Base-by-base conservation (phyloP, 2,888 invertebrate genomes). In the Drosophila koepferae region DNA sequence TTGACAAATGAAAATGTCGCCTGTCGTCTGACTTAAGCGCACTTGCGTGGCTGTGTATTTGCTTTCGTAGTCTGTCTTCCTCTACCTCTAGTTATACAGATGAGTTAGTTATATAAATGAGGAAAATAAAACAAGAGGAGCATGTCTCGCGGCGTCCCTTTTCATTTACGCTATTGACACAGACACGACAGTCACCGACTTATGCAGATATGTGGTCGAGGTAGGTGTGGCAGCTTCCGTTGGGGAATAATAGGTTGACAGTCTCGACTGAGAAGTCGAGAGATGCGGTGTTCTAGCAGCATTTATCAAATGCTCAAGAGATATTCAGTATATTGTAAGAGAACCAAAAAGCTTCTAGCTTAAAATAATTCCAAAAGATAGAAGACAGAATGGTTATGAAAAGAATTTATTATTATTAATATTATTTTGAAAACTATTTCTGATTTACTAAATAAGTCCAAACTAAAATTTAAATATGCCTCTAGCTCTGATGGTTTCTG, bases 1-100 rank as follows among this genome's bases (percentile, higher is more conserved):
- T 23, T 72, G 68, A 69, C 61, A 76, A 76, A 76, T 73, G 73
- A 77, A 77, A 62, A 60, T 66, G 58, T 59, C 46, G 74, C 20
- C 60, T 54, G 60, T 54, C 59, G 59, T 58, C 59, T 10, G 74
- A 64, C 80, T 82, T 70, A 70, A 54, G 53, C 36, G 49, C 36
- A 61, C 67, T 67, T 53, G 40, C 40, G 18, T 31, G n/a, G 9
- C 43, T 59, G 46, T 56, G 49, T 67, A 54, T 41, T 61, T 69
- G 56, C 61, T n/a, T 58, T 56, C 53, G 18, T 10, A 6, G 31
- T 3, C 18, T 36, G 40, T 49, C 20, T 14, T 36, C 16, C 3
- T n/a, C 18, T 41, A 14, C 2, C 28, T 51, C 28, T 20, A 51
- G 55, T 28, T 66, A 34, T 16, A 74, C 49, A 59, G 77, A 67